Evolutionary conservation across 1,140 invertebrate genomes (phyloP), one percentile per base, ranked within the genome.

Genomic region (Diachasmimorpha longicaudata): DNA sequence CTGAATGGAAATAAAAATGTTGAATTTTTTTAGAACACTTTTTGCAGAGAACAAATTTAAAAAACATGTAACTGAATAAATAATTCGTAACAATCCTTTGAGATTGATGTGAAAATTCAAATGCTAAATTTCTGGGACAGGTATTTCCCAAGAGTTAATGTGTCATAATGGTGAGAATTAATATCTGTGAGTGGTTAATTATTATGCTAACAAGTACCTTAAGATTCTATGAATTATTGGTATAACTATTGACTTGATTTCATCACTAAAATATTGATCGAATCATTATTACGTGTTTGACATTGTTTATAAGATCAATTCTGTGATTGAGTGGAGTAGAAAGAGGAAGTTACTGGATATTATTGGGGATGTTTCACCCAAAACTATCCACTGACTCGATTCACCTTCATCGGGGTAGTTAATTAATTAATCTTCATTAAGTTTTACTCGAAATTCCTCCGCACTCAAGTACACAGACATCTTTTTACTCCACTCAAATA

Each of bases 191-290:
- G 84, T 76, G 83, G 81, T 79, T 76, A 80, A 83, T 73, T 78
- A 31, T 77, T 77, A 79, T 42, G 76, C 70, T 78, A 79, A 79
- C 75, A 16, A 39, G 76, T 81, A 81, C 48, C 76, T 78, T 79
- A 80, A 79, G 77, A 83, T 83, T 81, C 79, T 83, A 79, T 82
- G 81, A 84, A 82, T 82, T 84, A 80, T 82, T 79, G 74, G 70
- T 66, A 66, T 72, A 72, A 63, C 74, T 80, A 81, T 85, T 85
- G 84, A 87, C 83, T 87, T 86, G 85, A 88, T 87, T 87, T 85
- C 85, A 86, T 87, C 83, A 81, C 77, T 75, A 83, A 71, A 71
- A 73, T 73, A 42, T 52, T 70, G 69, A 70, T 48, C 48, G 37
- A 23, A 73, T 73, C 52, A 73, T 73, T 58, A 19, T 73, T 42